Base-by-base conservation (phyloP, 2,888 invertebrate species). In the Cyaniris semiargus region DNA sequence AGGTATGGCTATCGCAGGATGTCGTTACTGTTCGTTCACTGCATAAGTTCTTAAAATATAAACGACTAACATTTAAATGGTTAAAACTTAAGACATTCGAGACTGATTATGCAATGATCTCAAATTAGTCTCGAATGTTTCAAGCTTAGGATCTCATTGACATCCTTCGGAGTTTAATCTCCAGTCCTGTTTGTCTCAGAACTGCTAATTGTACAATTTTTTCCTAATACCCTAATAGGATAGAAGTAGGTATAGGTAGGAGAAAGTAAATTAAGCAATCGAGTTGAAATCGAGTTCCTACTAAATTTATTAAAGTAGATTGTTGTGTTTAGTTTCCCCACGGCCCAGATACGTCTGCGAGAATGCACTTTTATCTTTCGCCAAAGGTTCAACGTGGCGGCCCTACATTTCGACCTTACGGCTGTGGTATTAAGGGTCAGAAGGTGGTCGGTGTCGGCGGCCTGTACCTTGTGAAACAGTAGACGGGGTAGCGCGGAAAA, bases 401-500 rank as follows among this genome's bases (percentile, higher is more conserved):
- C 27, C 1, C 66, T 1, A 0, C 60, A 23, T 60, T 23, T 60
- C 60, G 60, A 3, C 60, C 60, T 60, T 60, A 21, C 10, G 21
- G 13, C 23, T 60, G 4, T 60, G 10, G 23, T 21, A 23, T 23
- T 60, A 60, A 23, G 60, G 23, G 4, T 60, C 21, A 53, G 44
- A 53, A 21, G 60, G 23, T 23, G 10, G 4, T 3, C 23, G 13
- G 23, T 60, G 60, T 60, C 23, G 21, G 56, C 6, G 18, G 58
- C 21, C 21, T 58, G 58, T 21, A 58, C 58, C 60, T 23, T 23
- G 60, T 60, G 23, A 13, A 13, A 4, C 23, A 3, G 60, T 13
- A 60, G 60, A 58, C 58, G 21, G n/a, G 58, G 58, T 58, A 58
- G 58, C 58, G 58, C 58, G 58, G 60, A 60, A 60, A 60, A 60